A percentile compares a stretch with the other conserved stretches of the same genome.
phyloP scores from a whole-genome alignment of 2,797 vertebrate species.

The Macropus fuliginosus region DNA sequence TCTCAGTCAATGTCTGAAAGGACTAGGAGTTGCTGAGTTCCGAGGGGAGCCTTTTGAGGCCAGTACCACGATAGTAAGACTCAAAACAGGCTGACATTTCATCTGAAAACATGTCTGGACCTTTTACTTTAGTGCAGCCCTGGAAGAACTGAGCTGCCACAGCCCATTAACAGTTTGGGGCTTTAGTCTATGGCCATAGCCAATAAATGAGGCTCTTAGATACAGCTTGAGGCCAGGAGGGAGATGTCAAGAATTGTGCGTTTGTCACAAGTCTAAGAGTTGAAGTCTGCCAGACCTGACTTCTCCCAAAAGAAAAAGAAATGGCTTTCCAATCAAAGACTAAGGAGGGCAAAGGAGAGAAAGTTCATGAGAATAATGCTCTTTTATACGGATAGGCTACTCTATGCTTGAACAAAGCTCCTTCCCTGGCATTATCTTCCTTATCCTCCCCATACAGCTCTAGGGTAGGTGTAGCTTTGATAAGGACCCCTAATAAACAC shows the following conservation, averaged over 20 bases:
- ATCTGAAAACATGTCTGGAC: background rate
- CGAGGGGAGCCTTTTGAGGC: background rate
- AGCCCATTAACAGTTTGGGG: background rate
- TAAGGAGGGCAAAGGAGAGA: background rate
- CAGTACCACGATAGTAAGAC: background rate
- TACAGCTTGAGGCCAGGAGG: background rate
- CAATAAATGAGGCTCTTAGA: background rate
- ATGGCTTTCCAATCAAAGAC: background rate
- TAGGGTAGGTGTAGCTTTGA: background rate
- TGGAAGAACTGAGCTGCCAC: background rate
- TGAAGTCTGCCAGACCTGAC: background rate
- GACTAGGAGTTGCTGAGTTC: constrained; percentile 31
- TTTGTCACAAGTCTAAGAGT: background rate
- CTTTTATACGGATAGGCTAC: background rate
- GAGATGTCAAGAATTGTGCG: background rate
- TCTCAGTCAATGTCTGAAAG: constrained; percentile 22
- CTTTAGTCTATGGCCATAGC: background rate
- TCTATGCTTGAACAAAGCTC: background rate
- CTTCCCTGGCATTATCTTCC: background rate
- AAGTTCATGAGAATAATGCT: background rate
- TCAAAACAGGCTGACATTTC: background rate
- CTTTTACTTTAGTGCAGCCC: background rate
- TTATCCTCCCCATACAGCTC: background rate
- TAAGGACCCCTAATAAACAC: background rate
- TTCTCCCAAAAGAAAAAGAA: background rate